phyloP scores from a whole-genome alignment of 1,140 invertebrate species.

The Nebria ingens region DNA sequence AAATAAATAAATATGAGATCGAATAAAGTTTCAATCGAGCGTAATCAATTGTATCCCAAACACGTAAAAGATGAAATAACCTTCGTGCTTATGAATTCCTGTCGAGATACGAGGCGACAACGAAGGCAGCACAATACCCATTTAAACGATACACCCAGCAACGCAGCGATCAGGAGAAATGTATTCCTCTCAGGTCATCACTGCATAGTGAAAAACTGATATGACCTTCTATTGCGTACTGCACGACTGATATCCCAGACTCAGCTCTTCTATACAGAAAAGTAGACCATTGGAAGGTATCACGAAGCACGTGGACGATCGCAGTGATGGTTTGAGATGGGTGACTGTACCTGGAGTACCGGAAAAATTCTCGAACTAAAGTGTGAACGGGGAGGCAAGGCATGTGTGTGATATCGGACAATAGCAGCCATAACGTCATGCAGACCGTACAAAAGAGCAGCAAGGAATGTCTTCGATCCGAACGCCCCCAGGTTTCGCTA shows the following conservation, averaged over 20 bases:
- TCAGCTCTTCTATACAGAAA: background rate
- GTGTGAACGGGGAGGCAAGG: background rate
- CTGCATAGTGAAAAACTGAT: background rate
- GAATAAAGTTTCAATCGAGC: background rate
- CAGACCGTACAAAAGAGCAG: background rate
- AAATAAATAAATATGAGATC: too few species aligned
- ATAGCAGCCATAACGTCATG: background rate
- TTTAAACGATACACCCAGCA: background rate
- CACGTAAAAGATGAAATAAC: background rate
- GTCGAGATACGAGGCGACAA: background rate
- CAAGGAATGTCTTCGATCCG: background rate
- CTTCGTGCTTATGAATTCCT: background rate
- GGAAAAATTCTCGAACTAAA: background rate
- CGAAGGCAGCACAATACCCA: background rate
- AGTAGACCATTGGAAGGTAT: too few species aligned
- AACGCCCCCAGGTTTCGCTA: background rate
- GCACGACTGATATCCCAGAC: background rate
- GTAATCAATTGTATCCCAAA: background rate
- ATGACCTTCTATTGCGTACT: background rate
- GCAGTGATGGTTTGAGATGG: background rate
- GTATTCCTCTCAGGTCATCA: background rate
- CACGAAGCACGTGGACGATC: too few species aligned
- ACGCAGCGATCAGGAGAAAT: background rate
- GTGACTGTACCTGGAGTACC: background rate
- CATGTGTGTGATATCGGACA: background rate